Conservation (phyloP, 1,140 invertebrate genomes). For the Hyposmocoma kahamanoa region DNA sequence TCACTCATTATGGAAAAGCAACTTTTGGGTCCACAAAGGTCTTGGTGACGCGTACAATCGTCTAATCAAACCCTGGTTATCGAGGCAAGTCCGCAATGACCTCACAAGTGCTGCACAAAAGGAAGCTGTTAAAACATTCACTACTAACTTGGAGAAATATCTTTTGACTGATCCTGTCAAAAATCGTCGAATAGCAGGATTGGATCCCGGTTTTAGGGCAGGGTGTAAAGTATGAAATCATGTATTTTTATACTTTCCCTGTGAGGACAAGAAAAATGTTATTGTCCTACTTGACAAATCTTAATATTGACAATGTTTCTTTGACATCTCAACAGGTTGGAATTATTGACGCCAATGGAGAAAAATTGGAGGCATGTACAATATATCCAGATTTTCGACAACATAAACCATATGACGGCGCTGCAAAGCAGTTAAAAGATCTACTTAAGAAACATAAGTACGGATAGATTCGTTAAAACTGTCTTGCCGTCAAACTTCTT, state of each 20-base stretch:
- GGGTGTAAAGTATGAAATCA: conserved; percentile 89
- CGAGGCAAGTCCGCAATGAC: conserved; percentile 80
- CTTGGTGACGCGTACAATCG: conserved; percentile 72
- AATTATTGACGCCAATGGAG: conserved; percentile 76
- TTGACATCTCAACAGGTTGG: conserved; percentile 44
- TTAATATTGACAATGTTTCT: no score
- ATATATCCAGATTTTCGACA: conserved; percentile 77
- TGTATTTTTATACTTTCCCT: no score
- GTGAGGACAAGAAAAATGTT: no score
- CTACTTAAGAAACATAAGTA: conserved; percentile 46
- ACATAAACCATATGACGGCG: conserved; percentile 37
- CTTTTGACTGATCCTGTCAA: conserved; percentile 85
- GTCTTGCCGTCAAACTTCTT: no score
- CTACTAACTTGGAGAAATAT: conserved; percentile 87
- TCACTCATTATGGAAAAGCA: conserved; percentile 57
- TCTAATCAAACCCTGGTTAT: conserved; percentile 78
- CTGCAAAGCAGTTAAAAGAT: conserved; percentile 45
- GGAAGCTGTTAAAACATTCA: conserved; percentile 89
- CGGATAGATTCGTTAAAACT: no score
- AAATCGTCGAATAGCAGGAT: conserved; percentile 85
- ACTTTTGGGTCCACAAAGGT: conserved; percentile 56
- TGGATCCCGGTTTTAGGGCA: conserved; percentile 91
- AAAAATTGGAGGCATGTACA: conserved; percentile 79
- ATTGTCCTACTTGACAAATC: no score
- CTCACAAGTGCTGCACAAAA: conserved; percentile 85